Percentiles rank a stretch among this genome's conserved stretches.
These are phyloP conservation scores for Vicugna pacos DNA, from an alignment of 2,113 vertebrate genomes.

Conservation along the genomic window DNA sequence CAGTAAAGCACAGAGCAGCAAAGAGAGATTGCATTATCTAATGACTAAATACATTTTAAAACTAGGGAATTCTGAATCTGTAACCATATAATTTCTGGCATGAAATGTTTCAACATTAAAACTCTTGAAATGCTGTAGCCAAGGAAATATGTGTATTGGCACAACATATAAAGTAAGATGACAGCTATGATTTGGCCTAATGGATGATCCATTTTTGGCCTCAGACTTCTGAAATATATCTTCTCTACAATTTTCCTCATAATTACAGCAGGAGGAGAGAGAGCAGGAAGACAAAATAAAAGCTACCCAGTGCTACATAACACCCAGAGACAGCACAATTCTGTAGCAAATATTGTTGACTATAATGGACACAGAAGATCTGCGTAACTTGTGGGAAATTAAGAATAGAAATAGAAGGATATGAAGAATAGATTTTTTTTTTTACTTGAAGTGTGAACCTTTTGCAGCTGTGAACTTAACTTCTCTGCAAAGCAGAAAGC, in stretches of 20 bases:
- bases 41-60: neutral
- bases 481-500: neutral
- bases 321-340: neutral
- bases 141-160: neutral
- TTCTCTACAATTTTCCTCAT: neutral
- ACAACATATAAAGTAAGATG: neutral
- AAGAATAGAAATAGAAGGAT: slow-evolving; percentile 9
- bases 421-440: neutral
- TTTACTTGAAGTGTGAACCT: neutral
- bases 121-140: neutral
- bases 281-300: neutral
- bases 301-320: neutral
- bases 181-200: neutral
- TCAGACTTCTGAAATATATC: neutral
- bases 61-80: neutral
- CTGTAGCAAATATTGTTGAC: neutral
- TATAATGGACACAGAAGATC: neutral
- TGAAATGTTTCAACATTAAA: slow-evolving; percentile 23
- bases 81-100: neutral
- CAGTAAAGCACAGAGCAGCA: neutral
- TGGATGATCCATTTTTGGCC: neutral
- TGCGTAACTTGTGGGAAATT: slow-evolving; percentile 17
- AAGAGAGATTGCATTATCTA: neutral
- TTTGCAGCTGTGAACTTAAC: neutral
- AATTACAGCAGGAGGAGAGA: neutral